Conservation (phyloP, 2,797 vertebrate species). For the Danio tinwini region DNA sequence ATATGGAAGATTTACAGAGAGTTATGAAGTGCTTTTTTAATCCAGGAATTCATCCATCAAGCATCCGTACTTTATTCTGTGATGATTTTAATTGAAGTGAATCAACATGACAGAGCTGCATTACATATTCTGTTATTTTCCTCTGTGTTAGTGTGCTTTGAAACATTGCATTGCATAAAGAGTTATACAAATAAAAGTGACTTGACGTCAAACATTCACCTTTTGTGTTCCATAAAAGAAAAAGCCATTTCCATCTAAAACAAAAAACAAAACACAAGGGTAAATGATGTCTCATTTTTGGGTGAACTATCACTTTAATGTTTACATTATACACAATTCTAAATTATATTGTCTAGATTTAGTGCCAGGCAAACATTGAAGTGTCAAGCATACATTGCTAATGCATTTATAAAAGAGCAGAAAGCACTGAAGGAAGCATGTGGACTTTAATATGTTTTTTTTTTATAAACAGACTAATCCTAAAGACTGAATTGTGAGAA, state of each 20-base stretch:
- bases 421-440: slow-evolving; percentile 66
- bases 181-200: not conserved
- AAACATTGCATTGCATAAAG: no score
- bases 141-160: no score
- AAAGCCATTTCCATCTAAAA: not conserved
- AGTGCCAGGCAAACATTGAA: not conserved
- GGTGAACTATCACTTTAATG: not conserved
- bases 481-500: slow-evolving; percentile 66
- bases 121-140: not conserved
- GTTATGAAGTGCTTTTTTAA: no score
- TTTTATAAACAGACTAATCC: slow-evolving; percentile 80
- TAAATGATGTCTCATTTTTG: slow-evolving; percentile 5
- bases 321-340: not conserved
- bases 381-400: not conserved
- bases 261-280: not conserved
- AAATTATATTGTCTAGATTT: not conserved
- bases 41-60: no score
- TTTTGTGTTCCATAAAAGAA: not conserved
- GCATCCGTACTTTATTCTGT: no score
- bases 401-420: slow-evolving; percentile 6
- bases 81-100: no score
- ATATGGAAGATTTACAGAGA: not conserved
- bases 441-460: no score
- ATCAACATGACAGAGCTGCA: not conserved
- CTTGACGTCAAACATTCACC: not conserved